Base-by-base conservation (phyloP, 2,888 invertebrate genomes). In the Halictus quadricinctus region DNA sequence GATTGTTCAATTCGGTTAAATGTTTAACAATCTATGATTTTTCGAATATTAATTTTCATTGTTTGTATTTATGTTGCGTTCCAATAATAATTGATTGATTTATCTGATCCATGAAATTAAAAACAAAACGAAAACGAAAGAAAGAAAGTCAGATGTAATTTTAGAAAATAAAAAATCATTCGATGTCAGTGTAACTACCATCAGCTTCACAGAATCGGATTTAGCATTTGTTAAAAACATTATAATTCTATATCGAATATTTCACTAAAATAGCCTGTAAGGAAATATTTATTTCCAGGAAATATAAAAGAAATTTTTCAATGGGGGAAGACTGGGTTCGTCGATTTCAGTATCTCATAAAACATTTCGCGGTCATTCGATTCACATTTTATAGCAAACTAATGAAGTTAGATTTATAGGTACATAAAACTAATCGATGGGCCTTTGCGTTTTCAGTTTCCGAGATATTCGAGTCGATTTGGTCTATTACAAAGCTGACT, bases 341-440 rank as follows among this genome's bases (percentile, higher is more conserved):
- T 81, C 73, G 77, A 36, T 66, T 78, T 79, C 81, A 69, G 58
- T 54, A 46, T 10, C 73, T 76, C 80, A 60, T 83, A 85, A 88
- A 83, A 75, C 72, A 79, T 79, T 88, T 80, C 48, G 76, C 72
- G 69, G 50, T 66, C 81, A 72, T 81, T 60, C n/a, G 73, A 66
- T 80, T 76, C 60, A 72, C 41, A 43, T 41, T 8, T 70, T 29
- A 60, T 25, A 50, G 72, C 66, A 69, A 85, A 81, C 75, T 76
- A 88, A 85, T 76, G 75, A 85, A 88, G 74, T 79, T 76, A 80
- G 79, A 89, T 89, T 89, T 84, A 88, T 88, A 86, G 88, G 46
- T 75, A 46, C 81, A 73, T 87, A 83, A 88, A 89, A 46, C 60
- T 70, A 41, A 36, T 54, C 79, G 73, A 85, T 78, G 81, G 66